A percentile compares a stretch with the other conserved stretches of the same genome.
Evolutionary conservation across 1,140 invertebrate species (phyloP).

Genomic region (Drosophila cardini): DNA sequence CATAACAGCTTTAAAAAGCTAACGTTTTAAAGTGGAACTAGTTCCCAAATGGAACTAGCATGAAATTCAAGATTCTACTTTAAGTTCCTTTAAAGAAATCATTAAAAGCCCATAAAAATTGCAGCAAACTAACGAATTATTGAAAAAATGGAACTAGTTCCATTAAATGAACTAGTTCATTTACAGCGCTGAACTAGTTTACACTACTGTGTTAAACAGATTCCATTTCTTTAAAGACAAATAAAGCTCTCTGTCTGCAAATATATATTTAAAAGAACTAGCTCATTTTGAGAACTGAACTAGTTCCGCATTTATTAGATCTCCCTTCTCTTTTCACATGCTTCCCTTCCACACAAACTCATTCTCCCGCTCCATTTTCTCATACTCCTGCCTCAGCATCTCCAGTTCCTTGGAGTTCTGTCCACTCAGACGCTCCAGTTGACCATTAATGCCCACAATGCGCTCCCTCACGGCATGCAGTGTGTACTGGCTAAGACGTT

Average conservation of each 20-base stretch:
- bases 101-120: no score
- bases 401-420: conserved; percentile 65
- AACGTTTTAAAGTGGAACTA: no score
- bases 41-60: no score
- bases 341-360: conserved; percentile 52
- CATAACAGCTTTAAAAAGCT: no score
- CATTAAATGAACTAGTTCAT: neutral
- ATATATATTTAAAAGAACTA: neutral
- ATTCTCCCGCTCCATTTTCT: conserved; percentile 60
- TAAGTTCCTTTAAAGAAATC: no score
- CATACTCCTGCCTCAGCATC: conserved; percentile 49
- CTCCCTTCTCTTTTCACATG: conserved; percentile 19
- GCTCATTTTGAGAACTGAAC: neutral
- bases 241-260: neutral
- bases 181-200: no score
- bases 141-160: neutral
- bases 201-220: neutral
- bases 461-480: conserved; percentile 63
- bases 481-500: conserved; percentile 63
- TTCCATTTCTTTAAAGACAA: neutral
- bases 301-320: neutral
- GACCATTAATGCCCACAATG: conserved; percentile 62
- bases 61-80: no score
- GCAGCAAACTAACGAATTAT: neutral
- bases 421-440: conserved; percentile 51